Evolutionary conservation across 37 sponge, comb jelly and placozoan genomes (phyloP).

Genomic region (Axinella damicornis): DNA sequence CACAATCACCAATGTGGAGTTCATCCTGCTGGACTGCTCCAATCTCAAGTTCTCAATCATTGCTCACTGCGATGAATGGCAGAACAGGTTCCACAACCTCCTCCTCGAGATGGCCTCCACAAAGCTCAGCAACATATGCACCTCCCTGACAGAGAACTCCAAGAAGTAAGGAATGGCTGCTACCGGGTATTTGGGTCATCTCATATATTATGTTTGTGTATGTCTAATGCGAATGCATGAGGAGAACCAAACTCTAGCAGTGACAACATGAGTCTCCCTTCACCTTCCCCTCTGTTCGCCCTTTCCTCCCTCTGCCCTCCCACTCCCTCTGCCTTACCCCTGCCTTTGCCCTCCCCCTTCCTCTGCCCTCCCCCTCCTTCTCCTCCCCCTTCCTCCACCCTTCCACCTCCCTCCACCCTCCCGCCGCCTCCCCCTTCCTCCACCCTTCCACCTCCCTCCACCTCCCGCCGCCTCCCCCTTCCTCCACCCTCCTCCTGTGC

Average conservation of each 20-base stretch:
- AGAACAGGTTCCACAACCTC: conserved; percentile 87
- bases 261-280: too few relatives aligned
- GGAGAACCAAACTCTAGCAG: too few relatives aligned
- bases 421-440: too few relatives aligned
- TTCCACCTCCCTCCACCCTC: too few relatives aligned
- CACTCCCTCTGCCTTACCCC: too few relatives aligned
- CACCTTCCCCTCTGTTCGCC: too few relatives aligned
- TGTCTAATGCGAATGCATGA: too few relatives aligned
- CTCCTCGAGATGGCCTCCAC: conserved; percentile 91
- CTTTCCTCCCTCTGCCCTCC: too few relatives aligned
- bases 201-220: too few relatives aligned
- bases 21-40: conserved; percentile 96
- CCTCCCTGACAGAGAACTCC: conserved; percentile 73
- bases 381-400: background rate
- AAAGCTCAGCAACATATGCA: conserved; percentile 70
- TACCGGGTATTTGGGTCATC: too few relatives aligned
- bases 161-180: conserved; percentile 52
- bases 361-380: background rate
- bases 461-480: background rate
- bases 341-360: background rate
- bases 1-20: conserved; percentile 91
- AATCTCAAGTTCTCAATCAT: conserved; percentile 91
- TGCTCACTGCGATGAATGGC: conserved; percentile 94
- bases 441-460: too few relatives aligned
- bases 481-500: background rate